Evolutionary conservation across 1,140 invertebrate species (phyloP).

Genomic region (Polyergus mexicanus): DNA sequence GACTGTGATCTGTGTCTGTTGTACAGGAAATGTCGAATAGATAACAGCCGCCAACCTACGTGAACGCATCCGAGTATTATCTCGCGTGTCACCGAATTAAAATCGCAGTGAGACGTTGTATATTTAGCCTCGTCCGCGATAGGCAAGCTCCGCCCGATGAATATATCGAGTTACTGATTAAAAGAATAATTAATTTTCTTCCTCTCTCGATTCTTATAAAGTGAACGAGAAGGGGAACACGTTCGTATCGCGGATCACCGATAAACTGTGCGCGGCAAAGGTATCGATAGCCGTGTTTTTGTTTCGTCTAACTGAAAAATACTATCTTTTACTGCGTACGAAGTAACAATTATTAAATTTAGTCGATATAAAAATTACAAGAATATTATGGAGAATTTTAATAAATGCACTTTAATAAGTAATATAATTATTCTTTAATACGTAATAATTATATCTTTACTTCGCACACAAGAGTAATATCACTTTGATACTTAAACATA

Average conservation of each 20-base stretch:
- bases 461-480: neutral
- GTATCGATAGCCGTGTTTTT: neutral
- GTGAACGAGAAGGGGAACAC: neutral
- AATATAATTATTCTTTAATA: conserved; percentile 23
- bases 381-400: neutral
- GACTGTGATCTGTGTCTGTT: conserved; percentile 1
- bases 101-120: conserved; percentile 37
- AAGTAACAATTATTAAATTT: neutral
- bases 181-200: neutral
- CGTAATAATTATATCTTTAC: conserved; percentile 5
- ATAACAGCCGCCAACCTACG: conserved; percentile 66
- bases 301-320: neutral
- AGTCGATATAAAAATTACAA: neutral
- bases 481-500: neutral
- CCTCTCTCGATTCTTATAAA: neutral
- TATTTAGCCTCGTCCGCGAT: conserved; percentile 53
- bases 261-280: neutral
- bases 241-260: conserved; percentile 6
- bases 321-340: neutral
- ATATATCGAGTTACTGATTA: conserved; percentile 30
- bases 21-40: conserved; percentile 59
- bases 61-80: conserved; percentile 63
- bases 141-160: conserved; percentile 21
- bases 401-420: neutral
- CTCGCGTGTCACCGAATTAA: conserved; percentile 62